phyloP scores from a whole-genome alignment of 2,888 invertebrate genomes.

The Scaptomyza polygonia region DNA sequence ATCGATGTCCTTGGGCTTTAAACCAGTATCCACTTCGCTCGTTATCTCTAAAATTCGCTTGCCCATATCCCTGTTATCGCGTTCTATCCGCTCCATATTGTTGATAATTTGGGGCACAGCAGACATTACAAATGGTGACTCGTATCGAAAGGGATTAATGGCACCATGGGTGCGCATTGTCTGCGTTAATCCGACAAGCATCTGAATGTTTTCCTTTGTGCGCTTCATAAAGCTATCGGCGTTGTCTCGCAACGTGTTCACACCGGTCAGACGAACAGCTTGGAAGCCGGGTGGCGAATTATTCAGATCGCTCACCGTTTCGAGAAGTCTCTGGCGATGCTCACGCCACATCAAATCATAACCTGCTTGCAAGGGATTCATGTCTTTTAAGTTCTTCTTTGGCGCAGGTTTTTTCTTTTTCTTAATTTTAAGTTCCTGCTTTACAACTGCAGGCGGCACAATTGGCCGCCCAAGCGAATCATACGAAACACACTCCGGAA shows the following conservation, averaged over 20 bases:
- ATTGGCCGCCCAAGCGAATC: not conserved
- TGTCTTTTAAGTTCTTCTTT: not conserved
- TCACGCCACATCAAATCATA: conserved; percentile 43
- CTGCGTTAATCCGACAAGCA: conserved; percentile 34
- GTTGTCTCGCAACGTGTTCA: conserved; percentile 44
- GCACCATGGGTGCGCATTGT: conserved; percentile 46
- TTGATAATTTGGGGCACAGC: conserved; percentile 12
- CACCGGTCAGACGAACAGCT: conserved; percentile 52
- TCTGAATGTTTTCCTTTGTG: conserved; percentile 57
- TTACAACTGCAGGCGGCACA: not conserved
- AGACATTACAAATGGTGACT: conserved; percentile 27
- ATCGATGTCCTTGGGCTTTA: not conserved
- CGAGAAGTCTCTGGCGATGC: conserved; percentile 53
- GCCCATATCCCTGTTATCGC: conserved; percentile 45
- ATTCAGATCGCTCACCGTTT: conserved; percentile 35
- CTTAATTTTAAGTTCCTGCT: not conserved
- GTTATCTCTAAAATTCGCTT: conserved; percentile 43
- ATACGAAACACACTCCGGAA: conserved; percentile 35
- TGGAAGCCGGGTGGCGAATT: conserved; percentile 44
- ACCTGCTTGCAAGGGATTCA: not conserved
- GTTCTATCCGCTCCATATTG: conserved; percentile 34
- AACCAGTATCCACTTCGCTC: conserved; percentile 54
- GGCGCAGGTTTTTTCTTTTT: conserved; percentile 1
- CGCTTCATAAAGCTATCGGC: conserved; percentile 57
- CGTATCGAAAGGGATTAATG: conserved; percentile 41